Percentiles rank a stretch among this genome's conserved stretches.
These are phyloP conservation scores for Laticauda colubrina DNA, from an alignment of 2,113 vertebrate genomes.

Conservation along the genomic window DNA sequence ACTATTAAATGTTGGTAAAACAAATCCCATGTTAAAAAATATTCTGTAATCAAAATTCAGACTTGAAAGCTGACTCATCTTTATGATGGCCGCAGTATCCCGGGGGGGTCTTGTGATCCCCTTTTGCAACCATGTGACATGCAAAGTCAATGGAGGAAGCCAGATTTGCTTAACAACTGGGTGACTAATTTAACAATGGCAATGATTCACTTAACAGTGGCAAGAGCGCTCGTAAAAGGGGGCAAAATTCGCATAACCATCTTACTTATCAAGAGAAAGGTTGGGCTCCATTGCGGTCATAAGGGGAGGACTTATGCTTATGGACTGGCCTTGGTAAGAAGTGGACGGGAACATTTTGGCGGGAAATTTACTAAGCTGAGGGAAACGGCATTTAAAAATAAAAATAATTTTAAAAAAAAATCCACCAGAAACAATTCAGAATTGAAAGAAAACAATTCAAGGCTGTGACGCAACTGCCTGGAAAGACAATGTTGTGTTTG, in stretches of 20 bases:
- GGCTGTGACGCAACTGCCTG: accelerated
- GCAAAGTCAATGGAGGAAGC: neutral
- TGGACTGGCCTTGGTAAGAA: slow-evolving; percentile 12
- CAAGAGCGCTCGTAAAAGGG: neutral
- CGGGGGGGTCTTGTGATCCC: too few species aligned
- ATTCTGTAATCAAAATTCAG: too few species aligned
- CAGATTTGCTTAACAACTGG: neutral
- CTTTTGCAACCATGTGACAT: too few species aligned
- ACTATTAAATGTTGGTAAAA: too few species aligned
- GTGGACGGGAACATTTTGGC: slow-evolving; percentile 2
- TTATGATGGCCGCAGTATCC: too few species aligned
- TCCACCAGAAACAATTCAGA: neutral
- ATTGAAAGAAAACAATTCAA: neutral
- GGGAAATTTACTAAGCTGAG: slow-evolving; percentile 14
- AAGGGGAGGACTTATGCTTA: neutral
- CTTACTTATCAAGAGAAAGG: neutral
- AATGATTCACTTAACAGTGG: neutral
- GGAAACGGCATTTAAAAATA: neutral
- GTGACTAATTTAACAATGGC: neutral
- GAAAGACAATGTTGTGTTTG: neutral
- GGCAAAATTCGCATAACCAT: neutral
- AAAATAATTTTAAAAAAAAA: neutral
- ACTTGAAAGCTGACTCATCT: too few species aligned
- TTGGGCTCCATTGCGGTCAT: neutral
- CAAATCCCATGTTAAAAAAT: too few species aligned